phyloP scores from a whole-genome alignment of 2,888 invertebrate genomes.

The Thumatha senex region DNA sequence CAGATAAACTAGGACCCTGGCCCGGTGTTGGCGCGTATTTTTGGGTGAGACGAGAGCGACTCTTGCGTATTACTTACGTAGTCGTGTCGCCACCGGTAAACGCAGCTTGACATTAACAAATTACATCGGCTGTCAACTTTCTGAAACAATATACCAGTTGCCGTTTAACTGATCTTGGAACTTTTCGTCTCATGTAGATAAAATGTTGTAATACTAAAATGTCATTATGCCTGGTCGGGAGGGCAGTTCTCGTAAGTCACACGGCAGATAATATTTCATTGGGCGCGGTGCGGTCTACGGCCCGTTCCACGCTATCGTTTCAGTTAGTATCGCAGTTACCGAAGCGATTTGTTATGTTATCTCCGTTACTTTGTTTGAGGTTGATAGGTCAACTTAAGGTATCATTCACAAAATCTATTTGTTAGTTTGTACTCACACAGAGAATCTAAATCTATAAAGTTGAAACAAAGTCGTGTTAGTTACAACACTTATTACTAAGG shows the following conservation, averaged over 20 bases:
- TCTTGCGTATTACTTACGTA: constrained; percentile 45
- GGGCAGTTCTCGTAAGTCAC: constrained; percentile 69
- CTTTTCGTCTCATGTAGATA: constrained; percentile 80
- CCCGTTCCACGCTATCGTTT: constrained; percentile 59
- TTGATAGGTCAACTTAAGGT: constrained; percentile 74
- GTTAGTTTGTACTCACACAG: constrained; percentile 21
- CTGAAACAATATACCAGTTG: constrained; percentile 81
- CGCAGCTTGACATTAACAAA: constrained; percentile 76
- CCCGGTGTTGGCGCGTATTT: constrained; percentile 56
- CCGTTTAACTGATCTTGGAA: constrained; percentile 80
- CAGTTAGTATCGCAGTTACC: constrained; percentile 67
- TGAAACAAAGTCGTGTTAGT: too few relatives aligned
- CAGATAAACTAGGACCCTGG: constrained; percentile 54
- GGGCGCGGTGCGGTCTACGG: constrained; percentile 52
- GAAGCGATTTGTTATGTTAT: constrained; percentile 78
- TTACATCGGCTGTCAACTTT: constrained; percentile 78
- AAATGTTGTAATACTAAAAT: constrained; percentile 82
- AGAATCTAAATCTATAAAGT: constrained; percentile 18
- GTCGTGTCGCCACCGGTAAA: constrained; percentile 46
- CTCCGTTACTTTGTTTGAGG: constrained; percentile 73
- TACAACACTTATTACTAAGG: too few relatives aligned
- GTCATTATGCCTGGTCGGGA: constrained; percentile 75
- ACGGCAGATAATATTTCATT: constrained; percentile 71
- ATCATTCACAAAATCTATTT: constrained; percentile 57
- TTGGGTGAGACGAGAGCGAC: constrained; percentile 64